Base-by-base conservation (phyloP, 2,797 vertebrate genomes). In the Balearica regulorum region DNA sequence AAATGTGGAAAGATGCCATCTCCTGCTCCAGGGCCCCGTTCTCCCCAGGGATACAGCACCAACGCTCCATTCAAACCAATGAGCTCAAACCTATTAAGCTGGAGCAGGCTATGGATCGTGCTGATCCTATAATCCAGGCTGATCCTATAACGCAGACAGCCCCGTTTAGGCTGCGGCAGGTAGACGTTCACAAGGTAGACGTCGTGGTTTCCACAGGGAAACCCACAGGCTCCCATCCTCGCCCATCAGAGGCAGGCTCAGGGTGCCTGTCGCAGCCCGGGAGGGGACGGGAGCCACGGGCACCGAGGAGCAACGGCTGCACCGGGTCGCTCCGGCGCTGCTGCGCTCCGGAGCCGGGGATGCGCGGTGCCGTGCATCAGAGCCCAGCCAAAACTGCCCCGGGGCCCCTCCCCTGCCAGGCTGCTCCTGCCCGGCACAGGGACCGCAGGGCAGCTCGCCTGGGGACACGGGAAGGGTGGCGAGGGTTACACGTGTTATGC, bases 241-340 rank as follows among this genome's bases (percentile, higher is more conserved):
- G 25, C 55, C 48, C 16, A 1, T 10, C 43, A 1, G 11, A 3
- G 0, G 2, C 14, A 3, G 29, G 49, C 49, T n/a, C 2, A 5
- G 48, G 28, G 18, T 33, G 33, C 35, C 26, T 10, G 29, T 9
- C 4, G 1, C 41, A 5, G 69, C 28, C 5, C 1, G 9, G 4
- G 46, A 9, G 37, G 37, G 43, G 29, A n/a, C 8, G 1, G 54
- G 33, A 33, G 31, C 48, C 10, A 2, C 13, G 6, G 57, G 41
- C 57, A 37, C 20, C 1, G 2, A 20, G 44, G 17, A 43, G 44
- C 39, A 13, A 11, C 1, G 10, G 41, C 39, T 39, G 55, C 39
- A 39, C 9, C 1, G 2, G 60, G 24, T 29, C 1, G 6, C 39
- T 21, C 29, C 4, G 51, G 16, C 2, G 2, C 21, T 9, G 60